phyloP scores from a whole-genome alignment of 2,113 vertebrate genomes.

The Lagenorhynchus albirostris region DNA sequence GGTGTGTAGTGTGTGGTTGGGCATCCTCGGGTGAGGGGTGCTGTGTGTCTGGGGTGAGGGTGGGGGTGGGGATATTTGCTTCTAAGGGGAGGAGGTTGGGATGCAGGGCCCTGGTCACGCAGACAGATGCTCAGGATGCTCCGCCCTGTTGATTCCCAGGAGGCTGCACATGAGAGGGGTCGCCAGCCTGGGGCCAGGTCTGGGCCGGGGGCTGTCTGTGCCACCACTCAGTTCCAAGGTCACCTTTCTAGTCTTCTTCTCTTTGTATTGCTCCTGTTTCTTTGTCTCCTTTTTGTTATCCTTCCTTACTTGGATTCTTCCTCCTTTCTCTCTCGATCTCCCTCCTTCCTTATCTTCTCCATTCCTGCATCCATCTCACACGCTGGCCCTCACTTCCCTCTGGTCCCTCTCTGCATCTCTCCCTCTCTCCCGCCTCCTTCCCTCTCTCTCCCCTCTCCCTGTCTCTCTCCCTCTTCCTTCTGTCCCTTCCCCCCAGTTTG shows the following conservation, averaged over 20 bases:
- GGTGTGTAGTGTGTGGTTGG: constrained; percentile 81
- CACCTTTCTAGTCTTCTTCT: neutral
- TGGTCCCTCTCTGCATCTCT: neutral
- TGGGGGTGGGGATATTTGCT: neutral
- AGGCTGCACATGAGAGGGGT: neutral
- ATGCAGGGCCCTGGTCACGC: neutral
- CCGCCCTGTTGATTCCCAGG: neutral
- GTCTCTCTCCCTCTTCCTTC: fast-evolving
- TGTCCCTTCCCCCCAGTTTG: constrained; percentile 84
- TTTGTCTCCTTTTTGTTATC: neutral
- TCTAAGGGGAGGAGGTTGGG: neutral
- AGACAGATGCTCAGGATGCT: neutral
- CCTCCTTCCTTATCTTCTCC: neutral
- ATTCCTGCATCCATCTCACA: fast-evolving
- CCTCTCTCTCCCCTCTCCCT: too few species aligned
- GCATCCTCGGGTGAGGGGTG: fast-evolving
- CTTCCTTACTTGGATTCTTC: neutral
- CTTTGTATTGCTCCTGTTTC: neutral
- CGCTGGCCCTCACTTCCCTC: neutral
- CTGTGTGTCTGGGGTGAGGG: neutral
- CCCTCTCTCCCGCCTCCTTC: too few species aligned
- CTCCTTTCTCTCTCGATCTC: neutral
- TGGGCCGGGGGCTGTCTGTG: neutral
- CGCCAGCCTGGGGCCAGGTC: neutral
- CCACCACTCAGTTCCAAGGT: neutral